phyloP scores from a whole-genome alignment of 2,888 invertebrate genomes.

The Polydrusus cervinus region DNA sequence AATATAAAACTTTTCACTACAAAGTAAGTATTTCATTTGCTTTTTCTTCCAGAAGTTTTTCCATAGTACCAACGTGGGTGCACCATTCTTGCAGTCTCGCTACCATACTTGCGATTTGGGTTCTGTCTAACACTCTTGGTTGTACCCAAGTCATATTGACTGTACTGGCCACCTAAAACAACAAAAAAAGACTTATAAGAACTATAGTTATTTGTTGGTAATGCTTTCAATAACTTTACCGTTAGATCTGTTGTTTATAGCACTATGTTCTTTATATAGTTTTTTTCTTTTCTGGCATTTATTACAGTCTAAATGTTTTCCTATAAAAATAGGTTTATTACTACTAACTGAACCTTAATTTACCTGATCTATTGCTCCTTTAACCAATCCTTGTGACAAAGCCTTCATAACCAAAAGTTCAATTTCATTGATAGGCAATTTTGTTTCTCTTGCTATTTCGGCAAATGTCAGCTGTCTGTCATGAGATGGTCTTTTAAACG shows the following conservation, averaged over 20 bases:
- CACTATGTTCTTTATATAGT: background rate
- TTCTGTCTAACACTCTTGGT: conserved; percentile 83
- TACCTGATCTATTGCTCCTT: conserved; percentile 96
- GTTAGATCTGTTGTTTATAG: background rate
- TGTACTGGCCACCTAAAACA: conserved; percentile 72
- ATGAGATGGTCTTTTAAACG: conserved; percentile 93
- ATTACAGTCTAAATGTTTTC: too few relatives aligned
- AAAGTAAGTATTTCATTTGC: conserved; percentile 86
- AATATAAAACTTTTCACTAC: conserved; percentile 62
- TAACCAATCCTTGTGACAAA: conserved; percentile 92
- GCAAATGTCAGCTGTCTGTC: conserved; percentile 89
- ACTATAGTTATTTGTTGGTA: too few relatives aligned
- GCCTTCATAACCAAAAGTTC: conserved; percentile 99
- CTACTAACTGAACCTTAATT: background rate
- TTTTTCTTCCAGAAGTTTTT: conserved; percentile 80
- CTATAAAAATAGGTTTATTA: background rate
- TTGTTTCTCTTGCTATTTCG: conserved; percentile 91
- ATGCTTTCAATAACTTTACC: too few relatives aligned
- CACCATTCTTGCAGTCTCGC: conserved; percentile 83
- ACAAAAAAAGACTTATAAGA: too few relatives aligned
- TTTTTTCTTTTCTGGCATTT: too few relatives aligned
- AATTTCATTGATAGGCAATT: conserved; percentile 88
- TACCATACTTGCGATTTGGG: conserved; percentile 82
- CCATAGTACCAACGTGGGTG: conserved; percentile 83
- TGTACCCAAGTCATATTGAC: conserved; percentile 92